phyloP scores from a whole-genome alignment of 2,113 vertebrate genomes.

The Oreochromis niloticus region DNA sequence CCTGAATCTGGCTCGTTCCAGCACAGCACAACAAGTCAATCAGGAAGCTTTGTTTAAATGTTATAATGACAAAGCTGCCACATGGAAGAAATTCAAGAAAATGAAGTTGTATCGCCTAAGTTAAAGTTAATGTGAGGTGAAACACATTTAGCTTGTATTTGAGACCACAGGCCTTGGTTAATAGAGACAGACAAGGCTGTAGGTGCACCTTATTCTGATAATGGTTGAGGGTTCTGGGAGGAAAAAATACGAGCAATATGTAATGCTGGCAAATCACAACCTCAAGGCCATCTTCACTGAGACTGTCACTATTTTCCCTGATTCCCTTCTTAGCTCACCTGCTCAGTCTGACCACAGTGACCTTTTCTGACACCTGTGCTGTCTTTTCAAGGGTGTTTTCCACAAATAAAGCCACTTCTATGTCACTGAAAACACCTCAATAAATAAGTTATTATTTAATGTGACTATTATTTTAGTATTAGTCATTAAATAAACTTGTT shows the following conservation, averaged over 20 bases:
- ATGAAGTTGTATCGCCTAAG: fast-evolving
- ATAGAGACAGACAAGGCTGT: fast-evolving
- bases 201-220: neutral
- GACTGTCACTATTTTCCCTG: fast-evolving
- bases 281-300: neutral
- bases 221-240: neutral
- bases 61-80: neutral
- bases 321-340: neutral
- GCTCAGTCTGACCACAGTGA: neutral
- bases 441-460: no score
- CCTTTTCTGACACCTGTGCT: neutral
- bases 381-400: neutral
- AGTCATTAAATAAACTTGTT: no score
- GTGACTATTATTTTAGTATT: no score
- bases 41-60: neutral
- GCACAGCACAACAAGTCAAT: fast-evolving
- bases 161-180: neutral
- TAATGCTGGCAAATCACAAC: neutral
- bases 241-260: neutral
- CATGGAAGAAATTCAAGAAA: neutral
- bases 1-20: fast-evolving
- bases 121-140: fast-evolving
- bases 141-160: fast-evolving
- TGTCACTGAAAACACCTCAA: fast-evolving
- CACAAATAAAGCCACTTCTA: neutral